phyloP scores from a whole-genome alignment of 92 coral and sea anemone genomes.

The Epizoanthus fatuus region DNA sequence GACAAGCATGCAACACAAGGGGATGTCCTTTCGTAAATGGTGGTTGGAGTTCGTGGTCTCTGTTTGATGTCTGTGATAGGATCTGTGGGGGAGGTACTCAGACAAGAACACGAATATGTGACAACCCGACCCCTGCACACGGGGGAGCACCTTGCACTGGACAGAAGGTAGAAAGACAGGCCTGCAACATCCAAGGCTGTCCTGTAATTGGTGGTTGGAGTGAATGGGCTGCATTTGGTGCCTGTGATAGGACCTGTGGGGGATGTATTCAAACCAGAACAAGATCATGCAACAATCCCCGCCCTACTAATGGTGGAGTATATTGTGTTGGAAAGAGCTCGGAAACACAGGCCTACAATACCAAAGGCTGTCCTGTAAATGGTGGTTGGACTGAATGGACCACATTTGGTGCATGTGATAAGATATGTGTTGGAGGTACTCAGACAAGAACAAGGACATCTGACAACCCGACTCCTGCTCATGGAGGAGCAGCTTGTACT shows the following conservation, averaged over 20 bases:
- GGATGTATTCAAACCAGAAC: slow-evolving; percentile 37
- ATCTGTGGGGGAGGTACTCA: slow-evolving; percentile 36
- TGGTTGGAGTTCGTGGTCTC: neutral
- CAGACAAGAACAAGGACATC: neutral
- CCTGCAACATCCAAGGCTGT: slow-evolving; percentile 7
- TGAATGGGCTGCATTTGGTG: slow-evolving; percentile 32
- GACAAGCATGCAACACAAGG: neutral
- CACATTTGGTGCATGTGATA: slow-evolving; percentile 20
- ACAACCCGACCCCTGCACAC: neutral
- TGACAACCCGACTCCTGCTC: neutral
- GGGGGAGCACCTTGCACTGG: neutral
- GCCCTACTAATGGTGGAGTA: slow-evolving; percentile 48
- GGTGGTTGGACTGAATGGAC: slow-evolving; percentile 54
- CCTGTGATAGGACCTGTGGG: slow-evolving; percentile 45
- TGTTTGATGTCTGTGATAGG: neutral
- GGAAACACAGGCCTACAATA: slow-evolving; percentile 16
- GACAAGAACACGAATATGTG: slow-evolving; percentile 26
- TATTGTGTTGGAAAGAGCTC: slow-evolving; percentile 4
- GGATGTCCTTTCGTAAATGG: neutral
- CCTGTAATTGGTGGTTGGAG: slow-evolving; percentile 60
- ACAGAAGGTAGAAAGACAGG: neutral
- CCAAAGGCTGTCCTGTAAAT: slow-evolving; percentile 23
- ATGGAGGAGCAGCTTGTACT: too few species aligned
- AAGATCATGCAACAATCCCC: slow-evolving; percentile 50
- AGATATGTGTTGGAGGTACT: slow-evolving; percentile 42